Evolutionary conservation across 2,797 vertebrate species (phyloP).

Genomic region (Gastrophryne carolinensis): DNA sequence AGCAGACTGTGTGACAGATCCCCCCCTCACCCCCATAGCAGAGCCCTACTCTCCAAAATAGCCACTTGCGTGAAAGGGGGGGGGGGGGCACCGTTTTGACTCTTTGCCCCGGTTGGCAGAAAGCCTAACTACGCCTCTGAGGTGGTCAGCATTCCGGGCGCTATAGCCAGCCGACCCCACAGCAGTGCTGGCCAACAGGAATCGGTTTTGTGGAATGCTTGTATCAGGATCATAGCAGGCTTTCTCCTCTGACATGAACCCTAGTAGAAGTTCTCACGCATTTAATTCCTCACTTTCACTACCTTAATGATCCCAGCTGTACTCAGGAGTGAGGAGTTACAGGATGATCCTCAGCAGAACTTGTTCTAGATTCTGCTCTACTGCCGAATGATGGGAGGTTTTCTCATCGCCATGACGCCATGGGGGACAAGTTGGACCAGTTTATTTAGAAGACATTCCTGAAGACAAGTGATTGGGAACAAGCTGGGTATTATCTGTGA

Average conservation of each 20-base stretch:
- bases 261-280: background rate
- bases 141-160: too few relatives aligned
- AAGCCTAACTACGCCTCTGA: too few relatives aligned
- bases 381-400: background rate
- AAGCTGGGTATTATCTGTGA: conserved; percentile 14
- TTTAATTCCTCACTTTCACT: background rate
- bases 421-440: conserved; percentile 36
- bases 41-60: too few relatives aligned
- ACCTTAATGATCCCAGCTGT: background rate
- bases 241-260: background rate
- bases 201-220: too few relatives aligned
- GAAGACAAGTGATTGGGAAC: conserved; percentile 18
- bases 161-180: too few relatives aligned
- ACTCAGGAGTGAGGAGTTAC: background rate
- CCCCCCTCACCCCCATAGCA: too few relatives aligned
- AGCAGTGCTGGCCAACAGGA: too few relatives aligned
- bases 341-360: background rate
- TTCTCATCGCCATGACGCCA: conserved; percentile 37
- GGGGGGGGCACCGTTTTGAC: too few relatives aligned
- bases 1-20: too few relatives aligned
- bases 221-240: too few relatives aligned
- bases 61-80: too few relatives aligned
- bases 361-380: background rate
- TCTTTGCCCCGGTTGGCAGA: too few relatives aligned
- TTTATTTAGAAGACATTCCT: conserved; percentile 39